Conservation (phyloP, 1,140 invertebrate species). For the Eupristina koningsbergeri region DNA sequence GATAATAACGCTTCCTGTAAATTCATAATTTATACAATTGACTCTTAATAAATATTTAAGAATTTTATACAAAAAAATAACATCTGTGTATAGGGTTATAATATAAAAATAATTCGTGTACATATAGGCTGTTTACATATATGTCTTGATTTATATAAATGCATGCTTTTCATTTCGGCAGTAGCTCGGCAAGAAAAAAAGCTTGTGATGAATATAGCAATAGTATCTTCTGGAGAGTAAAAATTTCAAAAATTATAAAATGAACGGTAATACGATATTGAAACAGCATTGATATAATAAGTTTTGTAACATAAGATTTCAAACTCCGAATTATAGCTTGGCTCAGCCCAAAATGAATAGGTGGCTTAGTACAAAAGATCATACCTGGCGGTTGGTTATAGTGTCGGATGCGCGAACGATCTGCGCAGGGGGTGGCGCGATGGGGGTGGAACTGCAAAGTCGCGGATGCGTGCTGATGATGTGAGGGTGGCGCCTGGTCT, state of each 20-base stretch:
- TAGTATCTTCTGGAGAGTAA: neutral
- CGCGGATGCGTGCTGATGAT: slow-evolving; percentile 54
- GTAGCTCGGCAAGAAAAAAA: too few species aligned
- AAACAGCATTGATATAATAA: neutral
- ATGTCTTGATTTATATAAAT: neutral
- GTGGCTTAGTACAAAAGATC: neutral
- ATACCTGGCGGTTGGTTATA: slow-evolving; percentile 39
- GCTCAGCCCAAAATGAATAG: neutral
- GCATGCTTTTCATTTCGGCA: neutral
- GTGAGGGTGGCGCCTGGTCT: slow-evolving; percentile 59
- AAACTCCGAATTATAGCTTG: neutral
- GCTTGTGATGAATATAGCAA: too few species aligned
- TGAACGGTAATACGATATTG: neutral
- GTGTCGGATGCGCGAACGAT: slow-evolving; percentile 40
- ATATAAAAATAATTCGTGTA: neutral
- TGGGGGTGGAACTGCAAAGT: slow-evolving; percentile 53
- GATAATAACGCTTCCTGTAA: neutral
- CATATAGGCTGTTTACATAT: neutral
- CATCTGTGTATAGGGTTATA: neutral
- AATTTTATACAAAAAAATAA: neutral
- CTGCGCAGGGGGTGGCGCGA: slow-evolving; percentile 52
- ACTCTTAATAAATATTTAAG: neutral
- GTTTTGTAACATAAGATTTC: too few species aligned
- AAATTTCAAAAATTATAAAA: neutral
- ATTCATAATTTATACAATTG: neutral